These are phyloP conservation scores for Peromyscus attwateri DNA, from an alignment of 2,797 vertebrate genomes.

Conservation along the genomic window DNA sequence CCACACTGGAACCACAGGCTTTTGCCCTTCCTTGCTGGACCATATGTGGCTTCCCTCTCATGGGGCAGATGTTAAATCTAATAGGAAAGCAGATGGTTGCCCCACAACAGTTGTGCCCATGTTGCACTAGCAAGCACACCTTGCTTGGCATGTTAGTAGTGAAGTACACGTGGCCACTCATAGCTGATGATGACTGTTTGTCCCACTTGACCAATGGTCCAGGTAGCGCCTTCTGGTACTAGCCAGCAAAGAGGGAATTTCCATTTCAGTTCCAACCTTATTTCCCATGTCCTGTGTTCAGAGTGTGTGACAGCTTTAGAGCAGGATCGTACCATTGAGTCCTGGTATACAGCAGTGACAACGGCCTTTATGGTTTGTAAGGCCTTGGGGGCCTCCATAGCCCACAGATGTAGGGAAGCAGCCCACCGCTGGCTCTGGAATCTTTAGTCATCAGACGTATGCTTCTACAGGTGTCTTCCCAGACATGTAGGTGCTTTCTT, in stretches of 20 bases:
- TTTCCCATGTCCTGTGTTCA: neutral
- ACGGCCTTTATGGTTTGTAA: neutral
- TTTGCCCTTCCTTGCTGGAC: neutral
- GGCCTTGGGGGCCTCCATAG: neutral
- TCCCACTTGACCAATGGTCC: neutral
- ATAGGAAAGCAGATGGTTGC: neutral
- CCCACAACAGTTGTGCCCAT: neutral
- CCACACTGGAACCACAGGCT: neutral
- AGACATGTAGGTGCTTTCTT: neutral
- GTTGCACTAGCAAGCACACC: neutral
- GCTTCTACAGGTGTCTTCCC: neutral
- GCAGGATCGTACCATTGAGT: neutral
- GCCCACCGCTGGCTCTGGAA: neutral
- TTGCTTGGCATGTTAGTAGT: neutral
- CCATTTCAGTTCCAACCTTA: neutral
- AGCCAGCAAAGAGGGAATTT: neutral
- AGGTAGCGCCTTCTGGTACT: neutral
- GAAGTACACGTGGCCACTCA: neutral
- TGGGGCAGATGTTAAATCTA: neutral
- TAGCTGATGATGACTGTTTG: neutral
- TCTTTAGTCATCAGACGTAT: neutral
- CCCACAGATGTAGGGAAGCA: neutral
- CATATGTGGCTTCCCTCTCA: neutral
- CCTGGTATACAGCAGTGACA: neutral
- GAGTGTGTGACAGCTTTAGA: neutral